A percentile compares a stretch with the other conserved stretches of the same genome.
Evolutionary conservation across 2,797 vertebrate species (phyloP).

Genomic region (Spinus pinus): DNA sequence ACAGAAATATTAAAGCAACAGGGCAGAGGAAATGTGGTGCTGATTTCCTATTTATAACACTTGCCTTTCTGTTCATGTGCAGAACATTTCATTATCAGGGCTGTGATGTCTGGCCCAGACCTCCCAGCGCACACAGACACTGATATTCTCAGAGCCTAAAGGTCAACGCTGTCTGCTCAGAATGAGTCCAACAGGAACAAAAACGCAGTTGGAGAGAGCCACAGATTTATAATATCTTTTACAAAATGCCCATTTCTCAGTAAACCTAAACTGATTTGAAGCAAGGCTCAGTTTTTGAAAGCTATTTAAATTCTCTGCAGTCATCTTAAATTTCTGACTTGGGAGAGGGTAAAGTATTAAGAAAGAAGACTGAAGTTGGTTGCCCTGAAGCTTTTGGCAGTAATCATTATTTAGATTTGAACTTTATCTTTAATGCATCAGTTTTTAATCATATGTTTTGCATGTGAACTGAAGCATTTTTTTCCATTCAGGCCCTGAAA

Average conservation of each 20-base stretch:
- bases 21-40: slow-evolving; percentile 11
- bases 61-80: slow-evolving; percentile 13
- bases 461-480: not conserved
- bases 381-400: slow-evolving; percentile 21
- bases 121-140: rapidly evolving
- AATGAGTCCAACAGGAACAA: not conserved
- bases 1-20: slow-evolving; percentile 24
- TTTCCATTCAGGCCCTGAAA: slow-evolving; percentile 7
- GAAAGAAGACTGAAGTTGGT: not conserved
- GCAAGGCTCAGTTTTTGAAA: slow-evolving; percentile 16
- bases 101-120: not conserved
- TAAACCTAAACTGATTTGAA: slow-evolving; percentile 15
- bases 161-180: not conserved
- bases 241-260: not conserved
- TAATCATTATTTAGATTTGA: slow-evolving; percentile 32
- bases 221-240: not conserved
- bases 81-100: slow-evolving; percentile 4
- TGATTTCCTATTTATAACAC: slow-evolving; percentile 13
- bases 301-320: slow-evolving; percentile 31
- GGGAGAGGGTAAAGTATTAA: slow-evolving; percentile 1
- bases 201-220: not conserved
- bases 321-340: slow-evolving; percentile 40
- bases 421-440: slow-evolving; percentile 25
- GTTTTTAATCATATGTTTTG: slow-evolving; percentile 18
- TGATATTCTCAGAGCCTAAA: not conserved